Percentiles rank a stretch among this genome's conserved stretches.
Conservation (phyloP, 2,888 invertebrate genomes). For the Caenorhabditis sp. region DNA sequence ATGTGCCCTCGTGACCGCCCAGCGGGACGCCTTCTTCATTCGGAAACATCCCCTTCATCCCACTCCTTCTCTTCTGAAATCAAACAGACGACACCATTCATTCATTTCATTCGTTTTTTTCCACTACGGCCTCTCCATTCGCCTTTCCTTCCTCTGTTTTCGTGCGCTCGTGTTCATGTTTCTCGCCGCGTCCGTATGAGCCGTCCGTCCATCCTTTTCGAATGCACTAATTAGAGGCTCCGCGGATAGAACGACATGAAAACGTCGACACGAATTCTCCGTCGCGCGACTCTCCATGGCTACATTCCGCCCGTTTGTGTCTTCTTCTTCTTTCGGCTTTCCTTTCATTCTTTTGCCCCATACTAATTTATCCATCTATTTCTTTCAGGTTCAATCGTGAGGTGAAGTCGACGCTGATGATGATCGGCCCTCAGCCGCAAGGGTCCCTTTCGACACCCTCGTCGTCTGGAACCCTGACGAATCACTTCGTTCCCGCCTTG, state of each 20-base stretch:
- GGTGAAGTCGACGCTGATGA: conserved; percentile 57
- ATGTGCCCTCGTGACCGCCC: conserved; percentile 2
- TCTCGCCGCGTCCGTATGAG: neutral
- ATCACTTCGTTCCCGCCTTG: conserved; percentile 13
- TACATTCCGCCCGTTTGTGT: conserved; percentile 3
- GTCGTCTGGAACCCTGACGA: conserved; percentile 18
- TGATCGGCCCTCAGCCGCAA: conserved; percentile 30
- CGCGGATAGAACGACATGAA: neutral
- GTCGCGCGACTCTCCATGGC: conserved; percentile 10
- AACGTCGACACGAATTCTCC: neutral
- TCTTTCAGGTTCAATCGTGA: conserved; percentile 65
- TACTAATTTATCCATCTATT: too few species aligned
- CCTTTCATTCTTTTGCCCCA: neutral
- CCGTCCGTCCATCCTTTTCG: conserved; percentile 8
- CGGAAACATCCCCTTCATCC: conserved; percentile 15
- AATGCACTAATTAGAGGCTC: conserved; percentile 21
- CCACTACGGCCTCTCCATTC: conserved; percentile 1
- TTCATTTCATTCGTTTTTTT: conserved; percentile 1
- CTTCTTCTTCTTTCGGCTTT: neutral
- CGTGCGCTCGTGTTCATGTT: too few species aligned
- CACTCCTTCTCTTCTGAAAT: conserved; percentile 18
- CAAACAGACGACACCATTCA: conserved; percentile 25
- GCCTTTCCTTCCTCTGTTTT: conserved; percentile 6
- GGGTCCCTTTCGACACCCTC: neutral
- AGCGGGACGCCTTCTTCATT: conserved; percentile 15